phyloP scores from a whole-genome alignment of 2,888 invertebrate species.

The Chymomyza amoena region DNA sequence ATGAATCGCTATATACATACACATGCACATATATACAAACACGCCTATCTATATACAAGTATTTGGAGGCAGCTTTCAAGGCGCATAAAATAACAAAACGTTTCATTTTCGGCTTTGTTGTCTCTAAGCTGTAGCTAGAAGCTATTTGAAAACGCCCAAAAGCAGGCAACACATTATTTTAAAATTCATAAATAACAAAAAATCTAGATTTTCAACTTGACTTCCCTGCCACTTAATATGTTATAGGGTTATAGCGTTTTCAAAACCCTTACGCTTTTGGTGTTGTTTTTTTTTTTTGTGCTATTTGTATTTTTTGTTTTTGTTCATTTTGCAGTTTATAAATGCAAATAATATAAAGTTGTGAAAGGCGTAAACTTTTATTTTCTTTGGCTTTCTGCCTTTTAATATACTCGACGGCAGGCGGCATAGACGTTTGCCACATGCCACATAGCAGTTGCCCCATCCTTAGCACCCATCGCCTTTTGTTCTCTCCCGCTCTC shows the following conservation, averaged over 20 bases:
- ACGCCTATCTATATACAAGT: too few relatives aligned
- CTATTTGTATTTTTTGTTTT: slow-evolving; percentile 19
- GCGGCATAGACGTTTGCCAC: not conserved
- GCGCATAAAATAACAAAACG: not conserved
- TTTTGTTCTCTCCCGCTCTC: not conserved
- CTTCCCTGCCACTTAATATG: not conserved
- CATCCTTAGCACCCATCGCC: too few relatives aligned
- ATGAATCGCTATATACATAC: not conserved
- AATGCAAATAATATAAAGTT: slow-evolving; percentile 63
- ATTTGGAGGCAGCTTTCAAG: not conserved
- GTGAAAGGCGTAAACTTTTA: slow-evolving; percentile 5
- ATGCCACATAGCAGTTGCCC: slow-evolving; percentile 1
- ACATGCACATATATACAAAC: too few relatives aligned
- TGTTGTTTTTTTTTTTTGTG: slow-evolving; percentile 23
- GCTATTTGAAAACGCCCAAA: not conserved
- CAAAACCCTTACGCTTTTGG: not conserved
- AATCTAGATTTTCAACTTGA: not conserved
- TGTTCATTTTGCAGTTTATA: slow-evolving; percentile 63
- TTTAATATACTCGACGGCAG: not conserved
- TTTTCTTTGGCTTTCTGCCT: not conserved
- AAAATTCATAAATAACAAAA: not conserved
- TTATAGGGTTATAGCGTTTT: not conserved
- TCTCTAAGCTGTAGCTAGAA: not conserved
- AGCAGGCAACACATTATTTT: not conserved
- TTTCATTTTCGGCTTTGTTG: not conserved